Percentiles rank a stretch among this genome's conserved stretches.
phyloP scores from a whole-genome alignment of 2,113 vertebrate genomes.

The Cochlearius cochlearius region DNA sequence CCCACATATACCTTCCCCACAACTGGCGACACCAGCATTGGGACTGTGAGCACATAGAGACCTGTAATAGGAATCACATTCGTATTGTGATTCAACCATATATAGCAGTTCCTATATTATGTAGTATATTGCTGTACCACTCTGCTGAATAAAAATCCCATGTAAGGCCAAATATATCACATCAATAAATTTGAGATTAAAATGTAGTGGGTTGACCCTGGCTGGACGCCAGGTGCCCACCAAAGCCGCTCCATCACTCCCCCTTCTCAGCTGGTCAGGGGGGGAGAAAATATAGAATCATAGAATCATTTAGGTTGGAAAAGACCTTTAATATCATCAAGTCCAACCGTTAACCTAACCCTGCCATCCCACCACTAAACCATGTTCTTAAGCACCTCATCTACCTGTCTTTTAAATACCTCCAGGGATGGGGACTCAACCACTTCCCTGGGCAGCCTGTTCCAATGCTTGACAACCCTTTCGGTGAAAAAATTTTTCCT shows the following conservation, averaged over 20 bases:
- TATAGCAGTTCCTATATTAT: background rate
- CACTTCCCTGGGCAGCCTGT: too few relatives aligned
- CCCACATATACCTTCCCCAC: background rate
- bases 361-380: too few relatives aligned
- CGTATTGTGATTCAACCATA: background rate
- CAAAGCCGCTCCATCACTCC: background rate
- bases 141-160: background rate
- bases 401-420: too few relatives aligned
- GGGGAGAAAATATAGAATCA: background rate
- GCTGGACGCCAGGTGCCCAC: background rate
- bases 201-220: background rate
- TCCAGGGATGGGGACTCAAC: too few relatives aligned
- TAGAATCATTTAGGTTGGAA: too few relatives aligned
- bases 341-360: too few relatives aligned
- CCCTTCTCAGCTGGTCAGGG: background rate
- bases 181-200: background rate
- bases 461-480: too few relatives aligned
- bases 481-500: too few relatives aligned
- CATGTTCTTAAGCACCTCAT: too few relatives aligned
- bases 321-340: too few relatives aligned
- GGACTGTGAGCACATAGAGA: background rate
- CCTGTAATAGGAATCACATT: background rate
- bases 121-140: too few relatives aligned
- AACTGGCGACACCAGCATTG: too few relatives aligned
- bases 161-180: background rate